Conservation (phyloP, 2,888 invertebrate species). For the Drosophila borborema region DNA sequence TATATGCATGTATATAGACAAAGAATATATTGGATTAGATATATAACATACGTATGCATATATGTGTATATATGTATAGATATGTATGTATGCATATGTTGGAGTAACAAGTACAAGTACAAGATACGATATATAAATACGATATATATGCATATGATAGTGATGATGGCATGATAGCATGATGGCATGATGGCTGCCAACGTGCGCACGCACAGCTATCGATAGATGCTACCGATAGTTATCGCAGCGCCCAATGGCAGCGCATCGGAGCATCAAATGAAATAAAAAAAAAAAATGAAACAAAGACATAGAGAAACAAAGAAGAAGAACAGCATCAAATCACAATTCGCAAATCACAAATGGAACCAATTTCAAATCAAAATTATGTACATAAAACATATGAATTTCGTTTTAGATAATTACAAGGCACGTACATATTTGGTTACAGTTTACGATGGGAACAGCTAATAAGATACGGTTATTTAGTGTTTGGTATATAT, state of each 20-base stretch:
- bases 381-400: not conserved
- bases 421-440: constrained; percentile 46
- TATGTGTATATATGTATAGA: constrained; percentile 34
- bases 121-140: constrained; percentile 34
- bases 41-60: constrained; percentile 34
- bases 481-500: constrained; percentile 31
- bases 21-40: constrained; percentile 30
- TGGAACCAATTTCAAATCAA: constrained; percentile 30
- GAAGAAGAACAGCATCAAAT: constrained; percentile 22
- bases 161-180: constrained; percentile 39
- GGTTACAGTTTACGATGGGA: constrained; percentile 39
- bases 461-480: constrained; percentile 33
- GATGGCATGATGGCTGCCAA: constrained; percentile 23
- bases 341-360: constrained; percentile 22
- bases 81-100: constrained; percentile 37
- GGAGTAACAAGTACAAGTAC: constrained; percentile 44
- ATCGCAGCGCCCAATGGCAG: constrained; percentile 20
- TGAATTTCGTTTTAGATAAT: constrained; percentile 16
- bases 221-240: constrained; percentile 20
- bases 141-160: constrained; percentile 36
- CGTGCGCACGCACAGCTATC: constrained; percentile 46
- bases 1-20: constrained; percentile 16
- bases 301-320: constrained; percentile 19
- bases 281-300: constrained; percentile 22
- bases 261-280: constrained; percentile 39